Evolutionary conservation across 2,888 invertebrate species (phyloP), one percentile per base, ranked within the genome.

Genomic region (Troides oblongomaculatus): DNA sequence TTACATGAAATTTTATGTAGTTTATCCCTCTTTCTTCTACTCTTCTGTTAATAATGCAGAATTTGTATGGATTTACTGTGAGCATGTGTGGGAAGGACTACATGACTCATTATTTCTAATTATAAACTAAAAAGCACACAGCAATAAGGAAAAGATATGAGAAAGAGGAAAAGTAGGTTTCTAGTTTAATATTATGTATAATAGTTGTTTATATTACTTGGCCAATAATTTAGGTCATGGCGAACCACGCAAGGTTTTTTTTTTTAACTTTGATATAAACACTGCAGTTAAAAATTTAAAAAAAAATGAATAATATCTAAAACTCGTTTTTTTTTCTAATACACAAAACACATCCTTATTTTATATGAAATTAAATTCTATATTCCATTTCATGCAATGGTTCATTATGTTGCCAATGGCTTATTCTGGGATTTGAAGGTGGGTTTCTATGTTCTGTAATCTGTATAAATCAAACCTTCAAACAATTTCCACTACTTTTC

Each of bases 341-440:
- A 50, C 50, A 50, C 17, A 30, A 30, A 63, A 57, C 56, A 61
- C 21, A 63, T 53, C 21, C 46, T 64, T 67, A 61, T 25, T 61
- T 30, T 60, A 57, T 65, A 61, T 39, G 60, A 56, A 56, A 56
- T 71, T 66, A 71, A 64, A 71, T 71, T 76, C 69, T 77, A 69
- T 76, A 73, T 78, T 76, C 76, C 83, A 84, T 85, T 84, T 85
- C 87, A 86, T 81, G 83, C 86, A 74, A 78, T 78, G 79, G 73
- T 76, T 73, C 82, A 83, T 83, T 74, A 64, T 76, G 73, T 77
- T 74, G 75, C 69, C 68, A 70, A 73, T 68, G 65, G 72, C 71
- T 73, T 60, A 71, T 72, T 71, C 66, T 70, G 69, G 73, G 69
- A 73, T 66, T 73, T 71, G 73, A 74, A 74, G 77, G 67, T 70